A percentile compares a stretch with the other conserved stretches of the same genome.
Conservation (phyloP, 1,140 invertebrate genomes). For the Bombus fervidus region DNA sequence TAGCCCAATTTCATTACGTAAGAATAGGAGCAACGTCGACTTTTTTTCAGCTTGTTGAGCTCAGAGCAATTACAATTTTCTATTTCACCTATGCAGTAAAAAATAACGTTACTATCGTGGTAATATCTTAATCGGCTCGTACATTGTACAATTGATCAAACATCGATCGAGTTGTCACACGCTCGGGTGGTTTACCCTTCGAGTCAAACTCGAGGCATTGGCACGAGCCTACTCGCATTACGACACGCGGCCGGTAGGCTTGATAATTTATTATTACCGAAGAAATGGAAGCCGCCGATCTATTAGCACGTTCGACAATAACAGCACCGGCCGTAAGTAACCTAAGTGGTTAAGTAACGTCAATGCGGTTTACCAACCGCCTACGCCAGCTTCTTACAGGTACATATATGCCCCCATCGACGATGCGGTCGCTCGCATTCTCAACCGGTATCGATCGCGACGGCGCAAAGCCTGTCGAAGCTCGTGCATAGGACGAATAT, state of each 20-base stretch:
- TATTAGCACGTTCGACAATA: conserved; percentile 77
- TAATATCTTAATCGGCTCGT: not conserved
- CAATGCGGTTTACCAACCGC: conserved; percentile 65
- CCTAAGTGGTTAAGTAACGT: conserved; percentile 74
- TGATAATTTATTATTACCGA: conserved; percentile 75
- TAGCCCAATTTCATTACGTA: too few relatives aligned
- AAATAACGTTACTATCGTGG: not conserved
- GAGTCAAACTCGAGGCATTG: not conserved
- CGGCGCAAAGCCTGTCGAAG: not conserved
- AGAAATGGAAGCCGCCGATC: conserved; percentile 74
- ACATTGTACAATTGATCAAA: not conserved
- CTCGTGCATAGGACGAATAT: not conserved
- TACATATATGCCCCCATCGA: not conserved
- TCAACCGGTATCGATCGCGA: conserved; percentile 70
- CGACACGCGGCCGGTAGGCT: conserved; percentile 53
- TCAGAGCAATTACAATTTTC: not conserved
- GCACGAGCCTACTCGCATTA: conserved; percentile 44
- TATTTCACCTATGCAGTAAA: too few relatives aligned
- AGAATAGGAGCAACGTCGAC: too few relatives aligned
- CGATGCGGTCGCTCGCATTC: conserved; percentile 17
- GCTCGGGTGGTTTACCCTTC: not conserved
- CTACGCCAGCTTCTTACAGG: conserved; percentile 68
- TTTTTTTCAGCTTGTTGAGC: too few relatives aligned
- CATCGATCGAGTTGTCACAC: conserved; percentile 25
- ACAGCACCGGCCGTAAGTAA: conserved; percentile 69